Evolutionary conservation across 2,797 vertebrate species (phyloP), one percentile per base, ranked within the genome.

Genomic region (Clarias pachynema): DNA sequence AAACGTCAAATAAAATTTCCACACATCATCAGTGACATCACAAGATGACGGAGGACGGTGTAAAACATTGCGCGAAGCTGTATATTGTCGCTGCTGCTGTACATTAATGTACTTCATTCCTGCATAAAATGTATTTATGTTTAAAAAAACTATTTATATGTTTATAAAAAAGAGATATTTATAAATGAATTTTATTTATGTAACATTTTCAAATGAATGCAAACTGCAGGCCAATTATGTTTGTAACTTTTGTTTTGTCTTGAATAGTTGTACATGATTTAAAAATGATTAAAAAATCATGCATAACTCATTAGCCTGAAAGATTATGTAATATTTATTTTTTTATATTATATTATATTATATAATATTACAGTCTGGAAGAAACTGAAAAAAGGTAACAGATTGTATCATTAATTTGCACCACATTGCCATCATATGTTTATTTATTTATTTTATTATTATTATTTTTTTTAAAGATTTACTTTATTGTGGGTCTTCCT

Each of bases 111-210:
- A 96, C 94, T 93, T 95, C 93, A 95, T 95, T 91, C 96, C 95
- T 95, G 96, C 98, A 97, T 98, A 96, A 97, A 80, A 98, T 98
- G 97, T 99, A 99, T 99, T 99, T 99, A 99, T 99, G 98, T 99
- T 99, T 96, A 94, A 97, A 96, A 97, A 97, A 98, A 96, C 96
- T 99, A 99, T 99, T 99, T 99, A 99, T 99, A 99, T 99, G 98
- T 99, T 98, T 99, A 99, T 99, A 98, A 97, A 95, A 79, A 96
- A 99, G 97, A 99, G 96, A 97, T 99, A 99, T 99, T 99, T 99
- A 99, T 99, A 98, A 98, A 97, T 95, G 93, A 95, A 94, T 97
- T 97, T 97, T 99, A 99, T 99, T 99, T 99, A 99, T 99, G 98
- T 99, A 98, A 97, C 96, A 94, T 93, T 96, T 95, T 94, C 91